Base-by-base conservation (phyloP, 2,797 vertebrate species). In the Bufotes viridis region DNA sequence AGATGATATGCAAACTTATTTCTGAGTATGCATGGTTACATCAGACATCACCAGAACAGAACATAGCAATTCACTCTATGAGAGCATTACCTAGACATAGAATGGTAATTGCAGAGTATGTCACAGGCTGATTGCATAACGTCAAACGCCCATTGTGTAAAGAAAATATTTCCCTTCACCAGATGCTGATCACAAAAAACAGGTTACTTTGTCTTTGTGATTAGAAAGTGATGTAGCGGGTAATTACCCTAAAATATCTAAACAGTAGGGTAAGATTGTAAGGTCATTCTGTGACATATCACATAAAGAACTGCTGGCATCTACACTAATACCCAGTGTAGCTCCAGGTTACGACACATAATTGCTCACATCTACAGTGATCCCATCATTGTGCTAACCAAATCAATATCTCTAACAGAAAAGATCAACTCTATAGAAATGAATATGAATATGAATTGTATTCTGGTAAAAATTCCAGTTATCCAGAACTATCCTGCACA, bases 21-120 rank as follows among this genome's bases (percentile, higher is more conserved):
- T 86, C 51, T 67, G 22, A 42, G 20, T 26, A 57, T 53, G 57
- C 49, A 69, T 69, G 84, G 82, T 69, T 80, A 53, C 42, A 86
- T 70, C 65, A 81, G 61, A 17, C 34, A 63, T 81, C 8, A 15
- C 42, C 53, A 26, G 51, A 15, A 24, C 42, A 82, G 22, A 82
- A 24, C 60, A 22, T 60, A 60, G 14, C 22, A 74, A 57, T 72
- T 67, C 24, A 34, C 55, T 83, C 34, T 70, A 70, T 72, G 26
- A 72, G 67, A 82, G 17, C 69, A 57, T 57, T 83, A 34, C 26
- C 69, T 57, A 72, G 24, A 72, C 58, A 57, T 4, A 60, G 29
- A 49, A 61, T n/a, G 42, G 51, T 84, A 24, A 74, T 84, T 84
- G 57, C 67, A 72, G 67, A 34, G 29, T 12, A 72, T 34, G 51